Base-by-base conservation (phyloP, 2,113 vertebrate species). In the Neodontobutis hainanensis region DNA sequence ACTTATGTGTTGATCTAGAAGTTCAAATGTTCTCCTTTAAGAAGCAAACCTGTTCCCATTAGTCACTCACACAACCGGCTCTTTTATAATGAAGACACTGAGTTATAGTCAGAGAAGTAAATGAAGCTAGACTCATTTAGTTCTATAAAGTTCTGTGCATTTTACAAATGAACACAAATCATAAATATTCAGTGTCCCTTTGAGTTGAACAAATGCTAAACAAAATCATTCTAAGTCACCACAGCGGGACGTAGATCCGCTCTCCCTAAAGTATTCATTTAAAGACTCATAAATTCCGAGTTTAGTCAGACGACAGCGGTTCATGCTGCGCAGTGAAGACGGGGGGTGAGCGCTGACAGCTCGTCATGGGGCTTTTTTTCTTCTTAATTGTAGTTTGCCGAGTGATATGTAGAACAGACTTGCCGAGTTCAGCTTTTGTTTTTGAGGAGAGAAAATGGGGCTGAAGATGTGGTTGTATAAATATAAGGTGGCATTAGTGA, bases 181-280 rank as follows among this genome's bases (percentile, higher is more conserved):
- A 78, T 86, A 76, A 78, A 86, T 88, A 89, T 85, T 86, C 73
- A 82, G 53, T 60, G 68, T 70, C 64, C 61, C 75, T 52, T 58
- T 85, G 48, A 73, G 63, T 34, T 64, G 45, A 75, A 75, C 67
- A 73, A 72, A 72, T 68, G 65, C 78, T 60, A 75, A 77, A 88
- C 70, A 73, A 75, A 80, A 85, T 73, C 65, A 71, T 60, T 87
- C 75, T 65, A 80, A 78, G 83, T 77, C 77, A 63, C 48, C 78
- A 32, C 83, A 85, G 83, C 76, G 69, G 86, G 80, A 75, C 52
- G 71, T 73, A 79, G 81, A 88, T 79, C 67, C 61, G 42, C 58
- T 51, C 38, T 79, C 75, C 68, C 74, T 36, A 55, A 78, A 81
- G 78, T 67, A 61, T 84, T 88, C 75, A 82, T 88, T 87, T 83